phyloP scores from a whole-genome alignment of 2,797 vertebrate genomes.

The Mormyrops attenuatus region DNA sequence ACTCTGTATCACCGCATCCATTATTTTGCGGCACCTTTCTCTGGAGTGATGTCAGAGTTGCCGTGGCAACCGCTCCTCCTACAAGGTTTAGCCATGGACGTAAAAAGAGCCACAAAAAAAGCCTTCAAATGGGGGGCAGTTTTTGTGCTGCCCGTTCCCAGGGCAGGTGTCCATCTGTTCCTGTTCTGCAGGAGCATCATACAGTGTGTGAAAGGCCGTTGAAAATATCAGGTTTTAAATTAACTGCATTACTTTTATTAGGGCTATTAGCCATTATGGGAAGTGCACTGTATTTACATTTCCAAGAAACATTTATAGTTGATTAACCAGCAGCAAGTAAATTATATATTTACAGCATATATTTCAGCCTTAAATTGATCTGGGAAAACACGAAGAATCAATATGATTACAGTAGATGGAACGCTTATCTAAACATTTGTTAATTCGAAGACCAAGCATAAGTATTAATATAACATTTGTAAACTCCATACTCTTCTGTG shows the following conservation, averaged over 20 bases:
- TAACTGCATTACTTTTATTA: neutral
- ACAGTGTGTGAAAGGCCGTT: neutral
- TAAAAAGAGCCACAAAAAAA: neutral
- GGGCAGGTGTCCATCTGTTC: conserved; percentile 1
- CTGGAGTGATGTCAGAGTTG: conserved; percentile 14
- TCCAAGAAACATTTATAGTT: neutral
- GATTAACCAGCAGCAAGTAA: neutral
- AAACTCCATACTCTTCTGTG: neutral
- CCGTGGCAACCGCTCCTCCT: conserved; percentile 10
- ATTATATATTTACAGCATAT: conserved; percentile 7
- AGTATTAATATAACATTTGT: neutral
- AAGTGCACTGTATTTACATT: neutral
- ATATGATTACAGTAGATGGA: neutral
- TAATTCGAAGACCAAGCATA: neutral
- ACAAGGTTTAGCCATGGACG: neutral
- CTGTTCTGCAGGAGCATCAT: too few species aligned
- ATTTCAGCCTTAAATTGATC: neutral
- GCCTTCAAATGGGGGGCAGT: neutral
- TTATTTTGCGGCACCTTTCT: neutral
- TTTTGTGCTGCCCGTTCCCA: neutral
- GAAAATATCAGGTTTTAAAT: neutral
- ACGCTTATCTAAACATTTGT: neutral
- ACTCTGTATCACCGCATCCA: neutral
- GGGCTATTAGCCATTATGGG: neutral
- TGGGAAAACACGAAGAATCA: neutral